Conservation (phyloP, 1,140 invertebrate genomes). For the Zaprionus inermis region DNA sequence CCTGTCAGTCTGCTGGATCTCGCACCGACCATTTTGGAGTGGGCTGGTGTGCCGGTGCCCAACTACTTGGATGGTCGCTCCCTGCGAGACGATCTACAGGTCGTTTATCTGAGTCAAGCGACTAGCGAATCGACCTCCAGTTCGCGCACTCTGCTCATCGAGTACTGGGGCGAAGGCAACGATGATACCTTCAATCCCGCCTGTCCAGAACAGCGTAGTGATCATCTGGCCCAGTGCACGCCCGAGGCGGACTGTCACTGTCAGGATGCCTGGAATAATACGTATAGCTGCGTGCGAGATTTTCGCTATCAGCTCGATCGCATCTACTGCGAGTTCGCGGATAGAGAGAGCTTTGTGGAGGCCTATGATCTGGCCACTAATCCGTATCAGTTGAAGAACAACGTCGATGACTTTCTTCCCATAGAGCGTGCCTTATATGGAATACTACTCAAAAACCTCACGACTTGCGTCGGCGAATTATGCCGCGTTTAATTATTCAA, state of each 20-base stretch:
- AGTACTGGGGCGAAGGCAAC: constrained; percentile 91
- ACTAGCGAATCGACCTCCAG: too few species aligned
- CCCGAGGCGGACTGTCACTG: constrained; percentile 90
- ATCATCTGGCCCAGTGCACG: constrained; percentile 87
- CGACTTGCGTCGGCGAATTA: constrained; percentile 55
- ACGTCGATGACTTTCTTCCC: constrained; percentile 85
- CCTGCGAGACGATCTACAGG: constrained; percentile 83
- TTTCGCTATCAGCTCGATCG: constrained; percentile 86
- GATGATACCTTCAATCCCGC: constrained; percentile 83
- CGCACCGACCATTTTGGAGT: constrained; percentile 91
- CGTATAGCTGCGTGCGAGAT: constrained; percentile 90
- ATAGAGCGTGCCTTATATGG: constrained; percentile 71
- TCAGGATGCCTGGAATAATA: constrained; percentile 93
- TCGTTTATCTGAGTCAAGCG: too few species aligned
- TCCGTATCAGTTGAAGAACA: constrained; percentile 89
- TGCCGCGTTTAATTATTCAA: constrained; percentile 36
- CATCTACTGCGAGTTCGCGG: constrained; percentile 91
- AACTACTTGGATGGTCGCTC: constrained; percentile 87
- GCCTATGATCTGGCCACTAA: constrained; percentile 89
- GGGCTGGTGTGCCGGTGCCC: constrained; percentile 85
- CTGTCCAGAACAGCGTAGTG: constrained; percentile 86
- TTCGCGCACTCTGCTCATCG: constrained; percentile 88
- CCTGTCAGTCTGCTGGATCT: constrained; percentile 92
- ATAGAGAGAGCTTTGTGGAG: constrained; percentile 89
- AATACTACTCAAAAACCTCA: constrained; percentile 69